Evolutionary conservation across 2,888 invertebrate species (phyloP).

Genomic region (Pseudeuparius sepicola): DNA sequence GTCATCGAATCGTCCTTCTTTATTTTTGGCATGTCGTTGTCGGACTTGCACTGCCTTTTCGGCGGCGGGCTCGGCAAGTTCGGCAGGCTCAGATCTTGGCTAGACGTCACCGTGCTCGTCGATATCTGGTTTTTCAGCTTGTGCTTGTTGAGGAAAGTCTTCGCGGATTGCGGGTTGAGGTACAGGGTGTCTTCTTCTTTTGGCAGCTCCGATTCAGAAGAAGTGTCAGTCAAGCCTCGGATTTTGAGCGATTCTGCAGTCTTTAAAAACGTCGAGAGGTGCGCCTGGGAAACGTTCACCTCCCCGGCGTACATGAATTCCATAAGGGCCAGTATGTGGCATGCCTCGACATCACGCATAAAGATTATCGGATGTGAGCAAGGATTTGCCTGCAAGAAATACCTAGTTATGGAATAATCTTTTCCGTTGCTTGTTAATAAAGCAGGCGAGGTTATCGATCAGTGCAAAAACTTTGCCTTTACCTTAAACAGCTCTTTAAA

Average conservation of each 20-base stretch:
- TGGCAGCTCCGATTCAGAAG: conserved; percentile 35
- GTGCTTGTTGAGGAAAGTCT: conserved; percentile 30
- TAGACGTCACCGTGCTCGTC: conserved; percentile 37
- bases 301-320: conserved; percentile 83
- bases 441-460: no score
- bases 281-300: conserved; percentile 72
- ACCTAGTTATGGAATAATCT: conserved; percentile 4
- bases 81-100: conserved; percentile 33
- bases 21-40: conserved; percentile 27
- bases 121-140: no score
- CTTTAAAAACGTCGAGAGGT: conserved; percentile 62
- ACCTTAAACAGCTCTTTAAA: conserved; percentile 81
- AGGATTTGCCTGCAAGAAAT: conserved; percentile 61
- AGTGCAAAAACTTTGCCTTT: conserved; percentile 37
- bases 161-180: conserved; percentile 29
- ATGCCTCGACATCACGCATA: conserved; percentile 72
- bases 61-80: conserved; percentile 28
- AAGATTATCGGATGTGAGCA: conserved; percentile 80
- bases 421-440: no score
- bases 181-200: conserved; percentile 32
- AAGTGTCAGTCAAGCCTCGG: conserved; percentile 64
- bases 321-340: conserved; percentile 65
- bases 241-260: conserved; percentile 73
- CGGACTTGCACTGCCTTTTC: conserved; percentile 33
- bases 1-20: conserved; percentile 28